Conservation (phyloP, 2,113 vertebrate genomes). For the Formicarius rufipectus region DNA sequence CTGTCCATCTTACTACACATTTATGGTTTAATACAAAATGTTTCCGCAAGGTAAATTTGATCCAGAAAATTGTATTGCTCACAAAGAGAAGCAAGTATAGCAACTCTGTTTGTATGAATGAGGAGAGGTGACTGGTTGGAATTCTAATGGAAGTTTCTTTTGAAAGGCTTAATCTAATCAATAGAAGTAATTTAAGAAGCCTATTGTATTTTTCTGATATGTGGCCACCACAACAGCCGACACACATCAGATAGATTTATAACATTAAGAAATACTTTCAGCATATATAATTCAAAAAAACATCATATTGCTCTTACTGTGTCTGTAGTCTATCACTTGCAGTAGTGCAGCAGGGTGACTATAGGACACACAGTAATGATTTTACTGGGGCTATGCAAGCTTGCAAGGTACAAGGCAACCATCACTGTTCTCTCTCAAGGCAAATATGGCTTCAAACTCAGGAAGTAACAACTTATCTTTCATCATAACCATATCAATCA, state of each 20-base stretch:
- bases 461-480: background rate
- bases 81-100: background rate
- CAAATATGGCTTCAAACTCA: background rate
- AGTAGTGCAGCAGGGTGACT: background rate
- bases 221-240: background rate
- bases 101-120: background rate
- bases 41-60: background rate
- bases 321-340: background rate
- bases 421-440: background rate
- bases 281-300: background rate
- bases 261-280: background rate
- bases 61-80: background rate
- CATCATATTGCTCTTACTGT: background rate
- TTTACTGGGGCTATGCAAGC: background rate
- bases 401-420: rapidly evolving
- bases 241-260: background rate
- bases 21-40: background rate
- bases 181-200: background rate
- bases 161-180: background rate
- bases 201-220: background rate
- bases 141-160: background rate
- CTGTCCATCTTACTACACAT: background rate
- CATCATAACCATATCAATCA: background rate
- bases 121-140: background rate
- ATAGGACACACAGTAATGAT: background rate